Percentiles rank a stretch among this genome's conserved stretches.
Conservation (phyloP, 2,888 invertebrate species). For the Ectemnius continuus region DNA sequence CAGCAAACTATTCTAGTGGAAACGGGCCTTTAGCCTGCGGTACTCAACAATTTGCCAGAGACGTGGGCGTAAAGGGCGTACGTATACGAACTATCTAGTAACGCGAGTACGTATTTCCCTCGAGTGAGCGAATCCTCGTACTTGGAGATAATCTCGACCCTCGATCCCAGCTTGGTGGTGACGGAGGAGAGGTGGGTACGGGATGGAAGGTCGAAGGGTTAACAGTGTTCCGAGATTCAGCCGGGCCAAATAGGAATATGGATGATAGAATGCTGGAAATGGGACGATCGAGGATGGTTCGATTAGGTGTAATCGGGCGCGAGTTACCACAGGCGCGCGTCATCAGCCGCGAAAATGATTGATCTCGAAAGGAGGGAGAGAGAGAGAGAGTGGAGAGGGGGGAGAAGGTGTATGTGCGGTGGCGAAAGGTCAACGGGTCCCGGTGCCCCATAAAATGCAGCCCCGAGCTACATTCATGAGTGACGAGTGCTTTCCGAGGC, state of each 20-base stretch:
- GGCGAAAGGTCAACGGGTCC: slow-evolving; percentile 38
- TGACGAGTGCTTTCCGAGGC: slow-evolving; percentile 44
- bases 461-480: slow-evolving; percentile 55
- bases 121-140: background rate
- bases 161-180: too few relatives aligned
- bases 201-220: too few relatives aligned
- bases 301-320: slow-evolving; percentile 22
- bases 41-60: background rate
- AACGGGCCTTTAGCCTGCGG: background rate
- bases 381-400: slow-evolving; percentile 28
- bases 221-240: too few relatives aligned
- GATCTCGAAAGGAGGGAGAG: slow-evolving; percentile 42
- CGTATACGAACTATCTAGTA: background rate
- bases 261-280: background rate
- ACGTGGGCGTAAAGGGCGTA: background rate
- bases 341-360: slow-evolving; percentile 38
- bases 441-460: slow-evolving; percentile 61
- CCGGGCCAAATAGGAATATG: too few relatives aligned
- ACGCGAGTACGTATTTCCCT: background rate
- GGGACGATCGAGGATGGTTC: slow-evolving; percentile 18
- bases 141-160: background rate
- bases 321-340: background rate
- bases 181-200: too few relatives aligned
- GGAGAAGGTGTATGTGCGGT: slow-evolving; percentile 29
- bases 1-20: too few relatives aligned